phyloP scores from a whole-genome alignment of 2,888 invertebrate genomes.

The Coecobrya sp. region DNA sequence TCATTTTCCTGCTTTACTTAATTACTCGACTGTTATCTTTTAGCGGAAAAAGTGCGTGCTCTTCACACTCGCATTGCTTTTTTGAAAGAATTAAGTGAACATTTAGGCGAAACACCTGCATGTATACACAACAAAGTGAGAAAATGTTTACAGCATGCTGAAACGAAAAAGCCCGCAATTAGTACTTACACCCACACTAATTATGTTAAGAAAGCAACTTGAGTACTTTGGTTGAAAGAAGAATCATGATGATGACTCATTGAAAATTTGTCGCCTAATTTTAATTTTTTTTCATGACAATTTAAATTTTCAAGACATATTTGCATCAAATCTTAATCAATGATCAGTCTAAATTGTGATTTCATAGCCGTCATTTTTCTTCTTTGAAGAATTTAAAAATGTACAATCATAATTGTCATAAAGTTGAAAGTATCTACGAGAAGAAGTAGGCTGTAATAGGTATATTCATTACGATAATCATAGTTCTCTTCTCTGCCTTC shows the following conservation, averaged over 20 bases:
- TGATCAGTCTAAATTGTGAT: neutral
- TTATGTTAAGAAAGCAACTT: neutral
- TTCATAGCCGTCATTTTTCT: neutral
- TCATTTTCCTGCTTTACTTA: neutral
- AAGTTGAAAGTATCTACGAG: too few species aligned
- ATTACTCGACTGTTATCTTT: slow-evolving; percentile 2
- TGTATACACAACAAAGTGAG: too few species aligned
- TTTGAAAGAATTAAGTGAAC: too few species aligned
- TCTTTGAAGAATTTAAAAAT: too few species aligned
- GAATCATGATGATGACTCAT: neutral
- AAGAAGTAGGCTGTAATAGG: too few species aligned
- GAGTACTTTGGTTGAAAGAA: neutral
- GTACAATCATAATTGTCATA: too few species aligned
- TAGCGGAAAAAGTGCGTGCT: slow-evolving; percentile 7
- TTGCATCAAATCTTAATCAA: neutral
- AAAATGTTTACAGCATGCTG: too few species aligned
- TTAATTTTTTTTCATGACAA: neutral
- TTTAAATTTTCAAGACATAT: neutral
- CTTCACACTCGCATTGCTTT: neutral
- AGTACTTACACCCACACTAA: too few species aligned
- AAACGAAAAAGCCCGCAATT: too few species aligned
- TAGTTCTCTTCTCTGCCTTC: too few species aligned
- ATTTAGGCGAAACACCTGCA: too few species aligned
- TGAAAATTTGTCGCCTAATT: slow-evolving; percentile 7
- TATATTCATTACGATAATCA: too few species aligned